These are phyloP conservation scores for Caradrina clavipalpis DNA, from an alignment of 2,888 invertebrate genomes.

Conservation along the genomic window DNA sequence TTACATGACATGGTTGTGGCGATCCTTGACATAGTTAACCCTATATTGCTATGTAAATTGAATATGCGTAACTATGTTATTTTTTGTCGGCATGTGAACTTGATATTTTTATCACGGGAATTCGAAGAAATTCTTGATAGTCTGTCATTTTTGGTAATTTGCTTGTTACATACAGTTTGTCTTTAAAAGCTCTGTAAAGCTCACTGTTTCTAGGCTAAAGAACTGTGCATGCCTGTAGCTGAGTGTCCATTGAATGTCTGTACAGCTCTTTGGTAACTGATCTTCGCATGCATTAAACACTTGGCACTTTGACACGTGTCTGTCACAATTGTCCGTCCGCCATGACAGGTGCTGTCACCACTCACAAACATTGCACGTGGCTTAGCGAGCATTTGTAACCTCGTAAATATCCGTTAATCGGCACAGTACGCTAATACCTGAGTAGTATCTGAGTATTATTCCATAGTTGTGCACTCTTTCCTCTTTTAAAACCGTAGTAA, in stretches of 20 bases:
- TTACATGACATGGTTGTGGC: conserved; percentile 58
- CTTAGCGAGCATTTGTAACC: not conserved
- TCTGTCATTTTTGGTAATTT: not conserved
- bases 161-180: not conserved
- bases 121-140: not conserved
- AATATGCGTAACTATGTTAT: not conserved
- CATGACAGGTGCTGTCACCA: conserved; percentile 42
- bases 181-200: not conserved
- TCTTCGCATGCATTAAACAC: not conserved
- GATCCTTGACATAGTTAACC: conserved; percentile 50
- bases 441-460: not conserved
- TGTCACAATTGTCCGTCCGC: conserved; percentile 9
- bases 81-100: not conserved
- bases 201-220: not conserved
- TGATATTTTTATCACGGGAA: not conserved
- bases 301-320: conserved; percentile 26
- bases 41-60: conserved; percentile 18
- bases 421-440: not conserved
- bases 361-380: conserved; percentile 12
- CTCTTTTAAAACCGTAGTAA: not conserved
- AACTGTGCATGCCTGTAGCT: no score
- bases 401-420: conserved; percentile 2
- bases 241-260: no score
- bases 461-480: not conserved
- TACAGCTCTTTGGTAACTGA: not conserved